These are phyloP conservation scores for Anguilla megastoma DNA, from an alignment of 2,797 vertebrate genomes.

Conservation along the genomic window DNA sequence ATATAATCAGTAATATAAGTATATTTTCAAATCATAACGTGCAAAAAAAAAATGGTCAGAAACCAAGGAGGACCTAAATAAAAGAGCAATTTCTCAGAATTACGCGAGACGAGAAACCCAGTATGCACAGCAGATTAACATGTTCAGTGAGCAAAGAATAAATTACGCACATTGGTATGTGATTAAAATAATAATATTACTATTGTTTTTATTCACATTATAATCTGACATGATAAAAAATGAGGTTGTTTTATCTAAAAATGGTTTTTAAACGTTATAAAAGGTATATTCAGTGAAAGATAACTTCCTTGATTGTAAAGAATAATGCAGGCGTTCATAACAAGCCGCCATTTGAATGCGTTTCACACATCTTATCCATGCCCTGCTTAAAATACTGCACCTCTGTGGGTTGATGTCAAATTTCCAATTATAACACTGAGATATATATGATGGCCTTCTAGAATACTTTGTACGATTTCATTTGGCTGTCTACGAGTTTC, in stretches of 20 bases:
- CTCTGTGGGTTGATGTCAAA: not conserved
- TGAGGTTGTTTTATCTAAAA: not conserved
- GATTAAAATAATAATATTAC: not conserved
- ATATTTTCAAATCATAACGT: not conserved
- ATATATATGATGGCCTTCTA: not conserved
- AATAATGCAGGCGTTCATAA: not conserved
- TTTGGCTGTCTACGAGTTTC: not conserved
- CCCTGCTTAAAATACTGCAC: not conserved
- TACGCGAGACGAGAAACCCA: not conserved
- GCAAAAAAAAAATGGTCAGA: not conserved
- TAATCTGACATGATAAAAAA: not conserved
- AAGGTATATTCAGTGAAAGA: not conserved
- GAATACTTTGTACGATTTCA: not conserved
- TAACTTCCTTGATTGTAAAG: not conserved
- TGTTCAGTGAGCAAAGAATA: not conserved
- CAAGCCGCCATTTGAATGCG: not conserved
- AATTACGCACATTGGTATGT: not conserved
- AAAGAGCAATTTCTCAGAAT: not conserved
- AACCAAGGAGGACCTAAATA: not conserved
- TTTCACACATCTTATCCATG: not conserved
- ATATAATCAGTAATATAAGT: not conserved
- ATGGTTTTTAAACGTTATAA: not conserved
- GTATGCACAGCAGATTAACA: not conserved
- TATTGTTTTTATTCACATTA: not conserved
- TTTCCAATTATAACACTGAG: slow-evolving; percentile 5